Conservation (phyloP, 2,888 invertebrate genomes). For the Ellobium chinense region DNA sequence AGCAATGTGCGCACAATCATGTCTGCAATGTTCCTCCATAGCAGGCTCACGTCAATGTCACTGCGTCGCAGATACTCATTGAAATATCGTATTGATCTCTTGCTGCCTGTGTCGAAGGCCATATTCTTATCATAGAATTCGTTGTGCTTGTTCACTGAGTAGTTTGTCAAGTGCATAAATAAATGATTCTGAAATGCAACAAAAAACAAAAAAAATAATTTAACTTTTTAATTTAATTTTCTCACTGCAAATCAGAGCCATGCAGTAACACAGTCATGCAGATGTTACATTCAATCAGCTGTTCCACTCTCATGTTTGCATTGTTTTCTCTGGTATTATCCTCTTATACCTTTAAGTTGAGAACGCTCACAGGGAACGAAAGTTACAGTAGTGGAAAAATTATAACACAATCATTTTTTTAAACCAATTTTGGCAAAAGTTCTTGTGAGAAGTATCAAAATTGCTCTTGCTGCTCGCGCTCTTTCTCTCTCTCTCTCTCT, state of each 20-base stretch:
- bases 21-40: constrained; percentile 78
- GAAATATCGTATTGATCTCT: constrained; percentile 76
- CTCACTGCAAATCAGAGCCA: not conserved
- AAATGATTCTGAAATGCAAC: constrained; percentile 70
- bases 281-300: no score
- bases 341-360: no score
- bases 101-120: constrained; percentile 74
- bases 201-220: not conserved
- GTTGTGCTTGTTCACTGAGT: constrained; percentile 79
- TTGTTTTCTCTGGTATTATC: no score
- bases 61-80: constrained; percentile 75
- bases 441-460: no score
- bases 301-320: no score
- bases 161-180: constrained; percentile 79
- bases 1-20: constrained; percentile 77
- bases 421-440: no score
- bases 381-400: no score
- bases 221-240: not conserved
- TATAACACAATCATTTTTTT: no score
- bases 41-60: constrained; percentile 73
- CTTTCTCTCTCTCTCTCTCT: no score
- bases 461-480: no score
- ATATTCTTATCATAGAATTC: constrained; percentile 76
- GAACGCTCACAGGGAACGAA: no score
- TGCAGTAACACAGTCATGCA: not conserved